These are phyloP conservation scores for Menura novaehollandiae DNA, from an alignment of 2,113 vertebrate genomes.

Conservation along the genomic window DNA sequence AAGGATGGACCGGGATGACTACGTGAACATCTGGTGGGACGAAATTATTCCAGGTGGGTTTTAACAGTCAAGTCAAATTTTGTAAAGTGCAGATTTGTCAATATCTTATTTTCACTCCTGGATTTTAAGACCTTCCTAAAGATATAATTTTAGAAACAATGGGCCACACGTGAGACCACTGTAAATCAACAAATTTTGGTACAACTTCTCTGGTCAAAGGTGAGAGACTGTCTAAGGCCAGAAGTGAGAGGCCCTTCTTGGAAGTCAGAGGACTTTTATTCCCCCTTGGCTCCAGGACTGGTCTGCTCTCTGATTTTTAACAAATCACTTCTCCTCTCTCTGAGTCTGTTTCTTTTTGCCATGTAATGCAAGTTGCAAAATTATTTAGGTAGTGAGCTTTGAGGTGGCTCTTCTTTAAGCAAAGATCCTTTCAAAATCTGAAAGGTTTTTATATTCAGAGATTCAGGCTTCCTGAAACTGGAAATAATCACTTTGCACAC, in stretches of 20 bases:
- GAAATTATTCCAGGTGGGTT: slow-evolving; percentile 79
- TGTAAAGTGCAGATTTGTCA: neutral
- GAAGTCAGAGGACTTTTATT: neutral
- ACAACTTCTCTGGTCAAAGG: neutral
- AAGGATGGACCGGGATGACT: slow-evolving; percentile 86
- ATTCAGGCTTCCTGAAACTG: neutral
- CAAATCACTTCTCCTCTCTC: neutral
- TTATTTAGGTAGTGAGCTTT: neutral
- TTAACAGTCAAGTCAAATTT: neutral
- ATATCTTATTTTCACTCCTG: neutral
- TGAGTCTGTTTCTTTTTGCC: neutral
- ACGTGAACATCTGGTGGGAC: slow-evolving; percentile 87
- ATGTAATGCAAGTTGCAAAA: neutral
- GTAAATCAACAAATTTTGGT: neutral
- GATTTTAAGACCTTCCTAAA: neutral
- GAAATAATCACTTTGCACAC: neutral
- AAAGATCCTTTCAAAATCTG: neutral
- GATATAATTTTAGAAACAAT: neutral
- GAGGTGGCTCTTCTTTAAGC: neutral
- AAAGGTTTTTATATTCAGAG: neutral
- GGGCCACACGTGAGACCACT: neutral
- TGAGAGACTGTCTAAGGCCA: neutral
- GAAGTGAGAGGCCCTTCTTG: neutral
- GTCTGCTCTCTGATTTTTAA: neutral
- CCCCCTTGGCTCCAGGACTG: neutral